Conservation (phyloP, 2,888 invertebrate genomes). For the Ophion ellenae region DNA sequence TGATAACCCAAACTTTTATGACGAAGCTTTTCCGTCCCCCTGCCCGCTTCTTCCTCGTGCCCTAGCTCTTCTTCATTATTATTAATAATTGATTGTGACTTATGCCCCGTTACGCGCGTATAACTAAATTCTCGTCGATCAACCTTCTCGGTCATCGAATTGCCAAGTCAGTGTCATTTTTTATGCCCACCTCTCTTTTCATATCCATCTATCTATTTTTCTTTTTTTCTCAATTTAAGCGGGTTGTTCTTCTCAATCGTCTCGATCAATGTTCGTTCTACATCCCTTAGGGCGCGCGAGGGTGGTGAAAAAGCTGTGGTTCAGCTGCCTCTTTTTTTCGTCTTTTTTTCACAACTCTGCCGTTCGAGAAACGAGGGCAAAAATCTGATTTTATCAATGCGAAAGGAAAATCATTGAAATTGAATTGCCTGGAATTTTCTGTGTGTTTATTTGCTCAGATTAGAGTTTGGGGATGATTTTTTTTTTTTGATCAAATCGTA, state of each 20-base stretch:
- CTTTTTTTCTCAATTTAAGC: constrained; percentile 14
- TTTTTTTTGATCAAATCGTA: background rate
- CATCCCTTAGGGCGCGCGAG: constrained; percentile 29
- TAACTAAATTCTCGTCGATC: constrained; percentile 46
- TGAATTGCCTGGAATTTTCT: too few species aligned
- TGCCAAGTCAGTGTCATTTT: constrained; percentile 25
- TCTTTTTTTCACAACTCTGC: constrained; percentile 28
- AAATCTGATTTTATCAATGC: constrained; percentile 13
- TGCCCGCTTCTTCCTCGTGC: constrained; percentile 7
- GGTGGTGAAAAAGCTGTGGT: constrained; percentile 41
- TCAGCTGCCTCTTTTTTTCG: constrained; percentile 24
- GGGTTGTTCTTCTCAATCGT: background rate
- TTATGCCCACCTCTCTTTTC: background rate
- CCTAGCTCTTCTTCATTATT: constrained; percentile 68
- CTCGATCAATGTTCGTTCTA: background rate
- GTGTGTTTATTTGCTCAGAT: too few species aligned
- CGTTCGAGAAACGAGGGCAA: constrained; percentile 35
- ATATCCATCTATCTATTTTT: constrained; percentile 25
- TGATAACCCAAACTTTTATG: background rate
- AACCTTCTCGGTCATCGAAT: constrained; percentile 25
- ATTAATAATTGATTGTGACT: constrained; percentile 81
- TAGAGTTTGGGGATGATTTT: background rate
- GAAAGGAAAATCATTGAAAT: too few species aligned
- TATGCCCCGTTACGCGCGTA: constrained; percentile 60
- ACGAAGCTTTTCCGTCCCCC: constrained; percentile 16